Conservation (phyloP, 2,888 invertebrate species). For the Acronicta aceris region DNA sequence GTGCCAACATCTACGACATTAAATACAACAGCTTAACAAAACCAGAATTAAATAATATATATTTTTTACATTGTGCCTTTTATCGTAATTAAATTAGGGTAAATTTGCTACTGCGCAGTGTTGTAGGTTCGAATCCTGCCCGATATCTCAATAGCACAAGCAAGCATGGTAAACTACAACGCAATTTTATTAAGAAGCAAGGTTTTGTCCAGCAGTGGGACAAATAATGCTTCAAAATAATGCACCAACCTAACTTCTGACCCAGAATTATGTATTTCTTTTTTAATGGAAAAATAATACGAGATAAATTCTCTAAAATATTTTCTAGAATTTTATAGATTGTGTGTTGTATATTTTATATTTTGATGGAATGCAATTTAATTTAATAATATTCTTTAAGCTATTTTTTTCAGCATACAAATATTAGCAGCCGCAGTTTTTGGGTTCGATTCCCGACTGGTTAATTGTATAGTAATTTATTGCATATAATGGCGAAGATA, state of each 20-base stretch:
- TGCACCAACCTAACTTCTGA: background rate
- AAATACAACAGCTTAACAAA: no score
- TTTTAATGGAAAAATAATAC: background rate
- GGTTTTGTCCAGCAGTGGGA: background rate
- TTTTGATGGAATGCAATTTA: background rate
- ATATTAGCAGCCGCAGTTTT: background rate
- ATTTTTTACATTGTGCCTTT: no score
- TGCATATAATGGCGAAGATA: constrained; percentile 7
- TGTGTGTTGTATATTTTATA: background rate
- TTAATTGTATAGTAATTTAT: background rate
- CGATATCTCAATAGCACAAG: no score
- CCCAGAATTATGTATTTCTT: background rate
- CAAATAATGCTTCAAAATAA: background rate
- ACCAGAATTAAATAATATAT: no score
- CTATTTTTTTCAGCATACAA: constrained; percentile 7
- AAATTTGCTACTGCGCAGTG: no score
- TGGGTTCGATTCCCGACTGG: constrained; percentile 41
- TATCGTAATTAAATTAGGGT: no score
- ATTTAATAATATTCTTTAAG: background rate
- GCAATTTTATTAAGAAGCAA: no score
- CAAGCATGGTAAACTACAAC: no score
- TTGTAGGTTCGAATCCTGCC: no score
- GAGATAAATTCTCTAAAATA: no score
- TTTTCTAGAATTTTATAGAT: background rate
- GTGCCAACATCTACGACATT: no score